Evolutionary conservation across 2,797 vertebrate genomes (phyloP), one percentile per base, ranked within the genome.

Genomic region (Takifugu rubripes): DNA sequence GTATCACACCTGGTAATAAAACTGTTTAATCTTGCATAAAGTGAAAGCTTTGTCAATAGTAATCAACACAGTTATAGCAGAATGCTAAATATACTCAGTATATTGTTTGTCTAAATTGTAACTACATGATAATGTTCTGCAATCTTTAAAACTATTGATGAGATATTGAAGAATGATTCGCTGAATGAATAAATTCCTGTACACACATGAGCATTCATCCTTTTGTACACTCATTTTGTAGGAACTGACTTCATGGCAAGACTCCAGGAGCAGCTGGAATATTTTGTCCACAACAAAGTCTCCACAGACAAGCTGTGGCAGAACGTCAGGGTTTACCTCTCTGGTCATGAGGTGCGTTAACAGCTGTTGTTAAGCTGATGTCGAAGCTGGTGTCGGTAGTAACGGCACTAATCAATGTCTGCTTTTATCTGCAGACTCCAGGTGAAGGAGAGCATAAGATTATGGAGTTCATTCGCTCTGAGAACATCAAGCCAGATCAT

Each of bases 401-500:
- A 55, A 12, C 25, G 31, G 8, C 31, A 10, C 7, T 10, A 9
- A 33, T 6, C 29, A 7, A 40, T 14, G 11, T 14, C 11, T 40
- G 2, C 31, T 29, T 25, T 15, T 1, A 54, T 1, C 49, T 24
- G 3, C 55, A 99, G 97, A 98, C 96, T 36, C 97, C 97, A 1
- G 97, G 97, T 42, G 97, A 99, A 89, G 97, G 97, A 75, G 97
- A 99, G 64, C 97, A 99, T 73, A 99, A 99, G 90, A 99, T 99
- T 83, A 99, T 99, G 97, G 96, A 98, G 86, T 99, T 99, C 83
- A 98, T 99, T 78, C 94, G 96, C 79, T 94, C 96, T 3, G 95
- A 98, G 86, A 96, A 91, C 78, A 60, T 85, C 50, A 94, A 91
- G 63, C 91, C 93, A 3, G 85, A 84, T 82, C 95, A 99, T 68